Evolutionary conservation across 92 coral and sea anemone species (phyloP), one percentile per base, ranked within the genome.

Genomic region (Palythoa caribaeorum): DNA sequence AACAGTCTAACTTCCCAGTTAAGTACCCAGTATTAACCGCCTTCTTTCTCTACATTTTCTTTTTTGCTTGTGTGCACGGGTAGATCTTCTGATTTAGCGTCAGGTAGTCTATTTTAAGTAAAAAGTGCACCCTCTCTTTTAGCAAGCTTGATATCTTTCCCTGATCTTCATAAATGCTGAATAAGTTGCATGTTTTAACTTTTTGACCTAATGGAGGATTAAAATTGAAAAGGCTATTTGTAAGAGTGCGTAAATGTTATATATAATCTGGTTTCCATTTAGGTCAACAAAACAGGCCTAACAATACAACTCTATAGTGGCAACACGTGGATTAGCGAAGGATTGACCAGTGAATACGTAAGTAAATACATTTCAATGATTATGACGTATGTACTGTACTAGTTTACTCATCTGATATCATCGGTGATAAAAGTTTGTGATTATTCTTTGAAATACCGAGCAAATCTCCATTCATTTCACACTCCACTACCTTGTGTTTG

Each of bases 271-370:
- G 38, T 10, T 20, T n/a, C 60, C 36, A 4, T 50, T 2, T 12
- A 81, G 86, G 71, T 81, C 53, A 15, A 51, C 17, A 81, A 48
- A 53, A 17, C 60, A 9, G 71, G 6, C 15, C 47, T 81, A 66
- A 47, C 37, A 20, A 2, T 81, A 63, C 14, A 69, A 47, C 47
- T 8, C 16, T 81, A 65, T 71, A 63, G 38, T 44, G 86, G 86
- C 38, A 47, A 20, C 9, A 81, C 60, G 9, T 81, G 86, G 86
- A 81, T 81, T 10, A 81, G 86, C 40, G 86, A 81, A 40, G 74
- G 76, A 81, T 20, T 81, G 36, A 50, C 21, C n/a, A 48, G 59
- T 81, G 59, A 47, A 81, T 38, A 44, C 1, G 86, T 81, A 44
- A 81, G 86, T 66, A 81, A 15, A 17, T 21, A 0, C n/a, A 2